phyloP scores from a whole-genome alignment of 2,113 vertebrate genomes.

The Percopsis transmontana region DNA sequence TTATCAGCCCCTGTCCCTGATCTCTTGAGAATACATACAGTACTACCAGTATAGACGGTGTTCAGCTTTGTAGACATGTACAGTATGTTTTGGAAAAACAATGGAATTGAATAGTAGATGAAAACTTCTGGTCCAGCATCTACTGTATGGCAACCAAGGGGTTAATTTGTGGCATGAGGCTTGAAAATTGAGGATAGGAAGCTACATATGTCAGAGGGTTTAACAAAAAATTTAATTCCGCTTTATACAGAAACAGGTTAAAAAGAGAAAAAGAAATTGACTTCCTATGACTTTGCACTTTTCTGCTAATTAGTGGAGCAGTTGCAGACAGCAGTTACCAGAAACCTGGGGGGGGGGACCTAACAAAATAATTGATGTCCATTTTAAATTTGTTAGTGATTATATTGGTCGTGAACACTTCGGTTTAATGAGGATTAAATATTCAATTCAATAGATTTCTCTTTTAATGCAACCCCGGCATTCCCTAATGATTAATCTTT shows the following conservation, averaged over 20 bases:
- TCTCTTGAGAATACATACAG: too few relatives aligned
- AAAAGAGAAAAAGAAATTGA: slow-evolving; percentile 6
- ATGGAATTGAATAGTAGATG: too few relatives aligned
- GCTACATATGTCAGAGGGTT: too few relatives aligned
- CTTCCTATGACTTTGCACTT: slow-evolving; percentile 70
- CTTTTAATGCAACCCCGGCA: slow-evolving; percentile 57
- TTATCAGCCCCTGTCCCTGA: too few relatives aligned
- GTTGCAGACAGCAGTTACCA: slow-evolving; percentile 20
- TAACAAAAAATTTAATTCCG: too few relatives aligned
- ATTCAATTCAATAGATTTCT: slow-evolving; percentile 71
- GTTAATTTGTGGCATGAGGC: too few relatives aligned
- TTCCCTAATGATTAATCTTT: not conserved
- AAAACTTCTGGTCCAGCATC: too few relatives aligned
- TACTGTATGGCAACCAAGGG: too few relatives aligned
- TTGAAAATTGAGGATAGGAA: too few relatives aligned
- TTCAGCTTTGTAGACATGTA: too few relatives aligned
- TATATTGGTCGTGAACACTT: slow-evolving; percentile 43
- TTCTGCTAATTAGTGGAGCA: slow-evolving; percentile 61
- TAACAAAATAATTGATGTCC: slow-evolving; percentile 60
- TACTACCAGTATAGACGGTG: too few relatives aligned
- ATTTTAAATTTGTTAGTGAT: slow-evolving; percentile 61
- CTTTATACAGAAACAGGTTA: not conserved
- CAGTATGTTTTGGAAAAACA: too few relatives aligned
- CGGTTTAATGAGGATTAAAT: slow-evolving; percentile 71
- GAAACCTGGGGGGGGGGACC: slow-evolving; percentile 46